Base-by-base conservation (phyloP, 2,888 invertebrate species). In the Drosophila falleni region DNA sequence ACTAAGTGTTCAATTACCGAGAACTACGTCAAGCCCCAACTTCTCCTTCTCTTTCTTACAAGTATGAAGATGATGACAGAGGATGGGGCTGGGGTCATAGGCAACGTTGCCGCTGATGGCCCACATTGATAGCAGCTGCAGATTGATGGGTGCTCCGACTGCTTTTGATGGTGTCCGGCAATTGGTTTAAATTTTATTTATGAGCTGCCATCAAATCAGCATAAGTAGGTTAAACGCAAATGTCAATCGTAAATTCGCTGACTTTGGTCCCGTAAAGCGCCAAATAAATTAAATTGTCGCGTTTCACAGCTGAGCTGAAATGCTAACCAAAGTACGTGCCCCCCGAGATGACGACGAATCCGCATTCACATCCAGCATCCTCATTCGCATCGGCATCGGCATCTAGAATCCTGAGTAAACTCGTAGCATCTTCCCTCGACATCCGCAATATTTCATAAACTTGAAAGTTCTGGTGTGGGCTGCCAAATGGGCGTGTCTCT, bases 181-280 rank as follows among this genome's bases (percentile, higher is more conserved):
- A 85, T 89, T 87, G 85, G 89, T 87, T 86, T 87, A 89, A 85
- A 85, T 90, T 90, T 90, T 89, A 90, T 90, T 90, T 90, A 90
- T 90, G 90, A 83, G 75, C 76, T 79, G 82, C 85, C 90, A 90
- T 90, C 87, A 90, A 90, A 91, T 91, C 91, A 91, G 84, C 90
- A 90, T 90, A 90, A 91, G 90, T 90, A 90, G 91, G 91, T 90
- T 90, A 90, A 91, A 90, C 87, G 83, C 90, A 89, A 90, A 87
- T 90, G 91, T 90, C 91, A 90, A 90, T 89, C 86, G 84, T 80
- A 87, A 90, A 89, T 90, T 81, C 72, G 89, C 83, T 80, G 84
- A 84, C 84, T 84, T 86, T 71, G 87, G 50, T 63, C 61, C 64
- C 68, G 70, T 72, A 81, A 87, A 85, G 74, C 78, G 78, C 49